phyloP scores from a whole-genome alignment of 2,113 vertebrate genomes.

The Eonycteris spelaea region DNA sequence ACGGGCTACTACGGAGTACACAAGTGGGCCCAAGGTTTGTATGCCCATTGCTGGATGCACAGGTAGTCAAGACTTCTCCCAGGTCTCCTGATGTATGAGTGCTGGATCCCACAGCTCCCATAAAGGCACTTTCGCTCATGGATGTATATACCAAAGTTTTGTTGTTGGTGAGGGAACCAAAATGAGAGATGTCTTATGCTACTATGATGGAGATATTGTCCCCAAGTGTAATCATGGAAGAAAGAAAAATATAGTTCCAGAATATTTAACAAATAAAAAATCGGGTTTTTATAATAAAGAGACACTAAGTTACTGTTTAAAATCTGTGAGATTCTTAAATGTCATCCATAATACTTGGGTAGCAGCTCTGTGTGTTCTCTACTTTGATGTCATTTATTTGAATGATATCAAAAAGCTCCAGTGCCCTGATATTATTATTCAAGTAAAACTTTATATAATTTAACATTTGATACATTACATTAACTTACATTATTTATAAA shows the following conservation, averaged over 20 bases:
- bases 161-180: background rate
- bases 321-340: background rate
- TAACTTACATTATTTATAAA: conserved; percentile 66
- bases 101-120: background rate
- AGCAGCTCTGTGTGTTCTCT: background rate
- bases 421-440: conserved; percentile 26
- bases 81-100: background rate
- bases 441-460: conserved; percentile 59
- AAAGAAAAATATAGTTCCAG: background rate
- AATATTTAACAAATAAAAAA: background rate
- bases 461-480: conserved; percentile 50
- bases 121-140: background rate
- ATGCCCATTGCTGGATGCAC: background rate
- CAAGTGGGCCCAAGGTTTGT: background rate
- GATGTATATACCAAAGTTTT: background rate
- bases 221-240: background rate
- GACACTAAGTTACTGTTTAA: background rate
- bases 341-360: background rate
- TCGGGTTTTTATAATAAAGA: background rate
- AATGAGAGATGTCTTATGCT: background rate
- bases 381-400: conserved; percentile 30
- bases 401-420: conserved; percentile 23
- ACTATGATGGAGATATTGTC: no score
- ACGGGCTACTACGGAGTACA: background rate
- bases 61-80: background rate